Percentiles rank a stretch among this genome's conserved stretches.
Evolutionary conservation across 2,113 vertebrate species (phyloP).

Genomic region (Scortum barcoo): DNA sequence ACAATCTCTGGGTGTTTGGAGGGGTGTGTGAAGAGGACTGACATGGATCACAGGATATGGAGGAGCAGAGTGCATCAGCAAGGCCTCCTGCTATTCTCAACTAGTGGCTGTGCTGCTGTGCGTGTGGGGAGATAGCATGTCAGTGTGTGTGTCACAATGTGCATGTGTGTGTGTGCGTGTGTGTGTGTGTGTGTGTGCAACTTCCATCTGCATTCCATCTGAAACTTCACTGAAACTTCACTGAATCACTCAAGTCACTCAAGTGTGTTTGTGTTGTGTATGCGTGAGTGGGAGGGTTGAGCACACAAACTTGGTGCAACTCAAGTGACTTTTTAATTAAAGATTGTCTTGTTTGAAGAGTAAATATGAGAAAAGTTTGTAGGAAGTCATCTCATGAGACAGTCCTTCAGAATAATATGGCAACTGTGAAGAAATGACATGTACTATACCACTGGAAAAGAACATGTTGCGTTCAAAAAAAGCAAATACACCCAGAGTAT

Average conservation of each 20-base stretch:
- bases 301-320: constrained; percentile 4
- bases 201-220: constrained; percentile 36
- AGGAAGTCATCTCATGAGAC: background rate
- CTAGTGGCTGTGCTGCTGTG: constrained; percentile 20
- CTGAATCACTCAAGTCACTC: constrained; percentile 18
- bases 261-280: constrained; percentile 11
- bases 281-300: background rate
- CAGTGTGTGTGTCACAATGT: constrained; percentile 22
- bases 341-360: constrained; percentile 19
- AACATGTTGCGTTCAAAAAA: background rate
- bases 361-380: background rate
- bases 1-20: constrained; percentile 51
- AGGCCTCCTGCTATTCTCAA: constrained; percentile 33
- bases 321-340: constrained; percentile 40
- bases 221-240: constrained; percentile 17
- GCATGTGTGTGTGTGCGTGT: constrained; percentile 8
- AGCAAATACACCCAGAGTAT: background rate
- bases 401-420: background rate
- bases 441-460: background rate
- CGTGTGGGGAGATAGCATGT: constrained; percentile 30
- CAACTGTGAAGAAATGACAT: background rate
- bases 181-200: constrained; percentile 11
- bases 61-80: constrained; percentile 49
- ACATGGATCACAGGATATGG: constrained; percentile 67
- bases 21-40: constrained; percentile 43